Conservation (phyloP, 2,113 vertebrate species). For the Arizona elegans region DNA sequence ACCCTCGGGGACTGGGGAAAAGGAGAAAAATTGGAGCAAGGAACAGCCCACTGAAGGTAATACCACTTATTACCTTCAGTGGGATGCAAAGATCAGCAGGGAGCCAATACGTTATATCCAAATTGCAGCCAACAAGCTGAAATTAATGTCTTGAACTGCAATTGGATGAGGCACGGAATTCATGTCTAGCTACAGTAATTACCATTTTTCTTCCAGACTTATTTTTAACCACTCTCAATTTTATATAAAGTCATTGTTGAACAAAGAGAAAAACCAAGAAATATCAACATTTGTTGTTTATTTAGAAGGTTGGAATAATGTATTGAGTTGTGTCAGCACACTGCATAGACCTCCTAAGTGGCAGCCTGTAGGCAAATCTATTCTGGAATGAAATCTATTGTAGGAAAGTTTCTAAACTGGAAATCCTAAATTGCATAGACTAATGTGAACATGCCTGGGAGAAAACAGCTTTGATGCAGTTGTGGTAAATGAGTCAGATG, state of each 20-base stretch:
- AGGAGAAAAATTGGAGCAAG: background rate
- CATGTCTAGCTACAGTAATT: background rate
- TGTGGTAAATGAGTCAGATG: background rate
- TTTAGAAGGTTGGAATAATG: background rate
- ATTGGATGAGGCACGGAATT: background rate
- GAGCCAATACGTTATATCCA: background rate
- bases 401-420: background rate
- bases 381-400: background rate
- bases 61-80: background rate
- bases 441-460: background rate
- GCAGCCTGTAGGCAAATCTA: background rate
- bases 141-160: background rate
- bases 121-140: background rate
- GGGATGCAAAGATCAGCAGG: background rate
- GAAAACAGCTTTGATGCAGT: background rate
- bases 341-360: background rate
- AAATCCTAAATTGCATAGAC: background rate
- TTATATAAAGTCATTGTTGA: background rate
- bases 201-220: background rate
- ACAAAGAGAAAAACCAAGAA: conserved; percentile 15
- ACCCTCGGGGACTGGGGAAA: background rate
- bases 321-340: background rate
- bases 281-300: background rate
- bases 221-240: background rate
- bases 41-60: background rate